phyloP scores from a whole-genome alignment of 2,113 vertebrate genomes.

The Oreocharis arfaki region DNA sequence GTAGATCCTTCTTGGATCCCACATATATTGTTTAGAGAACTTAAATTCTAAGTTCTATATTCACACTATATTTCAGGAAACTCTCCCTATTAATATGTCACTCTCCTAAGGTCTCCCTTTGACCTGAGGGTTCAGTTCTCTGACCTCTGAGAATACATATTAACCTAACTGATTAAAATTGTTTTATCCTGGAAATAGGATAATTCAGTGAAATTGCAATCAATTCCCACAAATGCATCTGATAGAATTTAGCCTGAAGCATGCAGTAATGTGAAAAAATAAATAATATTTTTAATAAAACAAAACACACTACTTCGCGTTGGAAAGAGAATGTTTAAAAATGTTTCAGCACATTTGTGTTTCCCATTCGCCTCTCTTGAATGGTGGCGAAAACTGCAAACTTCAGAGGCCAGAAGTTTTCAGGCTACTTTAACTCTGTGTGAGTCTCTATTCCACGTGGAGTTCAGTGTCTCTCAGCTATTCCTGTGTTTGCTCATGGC shows the following conservation, averaged over 20 bases:
- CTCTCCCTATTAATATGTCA: not conserved
- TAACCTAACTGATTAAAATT: not conserved
- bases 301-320: not conserved
- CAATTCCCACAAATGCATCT: not conserved
- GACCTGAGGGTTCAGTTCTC: not conserved
- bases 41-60: not conserved
- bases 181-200: not conserved
- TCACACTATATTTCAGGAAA: not conserved
- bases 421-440: not conserved
- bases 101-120: not conserved
- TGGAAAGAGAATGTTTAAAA: not conserved
- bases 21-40: not conserved
- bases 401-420: not conserved
- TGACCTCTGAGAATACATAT: not conserved
- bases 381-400: not conserved
- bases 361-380: not conserved
- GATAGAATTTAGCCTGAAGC: not conserved
- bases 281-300: not conserved
- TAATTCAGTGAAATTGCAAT: not conserved
- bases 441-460: not conserved
- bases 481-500: not conserved
- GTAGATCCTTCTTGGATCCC: not conserved
- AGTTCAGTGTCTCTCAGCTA: not conserved
- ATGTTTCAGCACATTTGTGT: not conserved
- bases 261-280: not conserved